phyloP scores from a whole-genome alignment of 2,888 invertebrate genomes.

The Heteromyza rotundicornis region DNA sequence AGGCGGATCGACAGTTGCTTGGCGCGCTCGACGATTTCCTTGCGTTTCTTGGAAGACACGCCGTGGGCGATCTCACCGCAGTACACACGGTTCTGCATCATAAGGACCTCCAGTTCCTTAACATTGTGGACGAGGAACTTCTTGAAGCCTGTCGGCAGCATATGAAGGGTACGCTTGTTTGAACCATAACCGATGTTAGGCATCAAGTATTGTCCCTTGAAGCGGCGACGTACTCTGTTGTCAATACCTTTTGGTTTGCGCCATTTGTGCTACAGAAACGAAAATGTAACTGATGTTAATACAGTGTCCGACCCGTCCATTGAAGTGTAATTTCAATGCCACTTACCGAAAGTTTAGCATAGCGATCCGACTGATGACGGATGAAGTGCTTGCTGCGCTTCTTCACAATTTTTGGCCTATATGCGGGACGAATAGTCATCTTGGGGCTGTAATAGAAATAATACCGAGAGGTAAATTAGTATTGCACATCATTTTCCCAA shows the following conservation, averaged over 20 bases:
- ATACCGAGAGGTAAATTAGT: not conserved
- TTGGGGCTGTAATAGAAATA: conserved; percentile 62
- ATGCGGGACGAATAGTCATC: conserved; percentile 90
- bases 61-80: conserved; percentile 98
- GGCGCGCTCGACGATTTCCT: conserved; percentile 94
- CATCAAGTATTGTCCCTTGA: conserved; percentile 99
- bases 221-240: conserved; percentile 97
- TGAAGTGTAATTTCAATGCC: not conserved
- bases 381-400: conserved; percentile 98
- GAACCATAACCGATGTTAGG: conserved; percentile 99
- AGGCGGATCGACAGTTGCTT: conserved; percentile 94
- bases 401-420: conserved; percentile 90
- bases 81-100: conserved; percentile 99
- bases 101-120: conserved; percentile 93
- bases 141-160: conserved; percentile 97
- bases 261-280: conserved; percentile 84
- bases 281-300: not conserved
- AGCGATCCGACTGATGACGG: conserved; percentile 98
- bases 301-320: not conserved
- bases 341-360: conserved; percentile 89
- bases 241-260: conserved; percentile 99
- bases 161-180: conserved; percentile 91
- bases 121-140: conserved; percentile 93
- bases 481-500: conserved; percentile 6
- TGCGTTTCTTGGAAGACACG: conserved; percentile 97